These are phyloP conservation scores for Himantopus leucocephalus DNA, from an alignment of 2,113 vertebrate species.

Conservation along the genomic window DNA sequence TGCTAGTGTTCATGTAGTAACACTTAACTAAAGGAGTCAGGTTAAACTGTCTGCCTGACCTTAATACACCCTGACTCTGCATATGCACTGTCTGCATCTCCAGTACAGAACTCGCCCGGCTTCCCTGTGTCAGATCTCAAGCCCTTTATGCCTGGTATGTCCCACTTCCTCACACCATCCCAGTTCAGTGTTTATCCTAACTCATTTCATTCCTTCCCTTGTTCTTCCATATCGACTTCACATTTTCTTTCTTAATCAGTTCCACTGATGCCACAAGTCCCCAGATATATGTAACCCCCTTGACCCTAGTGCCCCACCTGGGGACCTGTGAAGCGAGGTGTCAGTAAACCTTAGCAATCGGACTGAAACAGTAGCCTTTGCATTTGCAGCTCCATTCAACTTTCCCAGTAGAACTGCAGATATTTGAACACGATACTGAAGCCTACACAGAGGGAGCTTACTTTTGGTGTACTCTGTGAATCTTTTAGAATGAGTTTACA, in stretches of 20 bases:
- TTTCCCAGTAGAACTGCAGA: not conserved
- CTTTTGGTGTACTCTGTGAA: not conserved
- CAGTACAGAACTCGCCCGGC: not conserved
- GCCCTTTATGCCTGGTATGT: not conserved
- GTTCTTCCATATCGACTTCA: not conserved
- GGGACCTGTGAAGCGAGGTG: not conserved
- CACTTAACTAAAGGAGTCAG: not conserved
- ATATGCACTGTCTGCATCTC: not conserved
- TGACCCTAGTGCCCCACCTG: not conserved
- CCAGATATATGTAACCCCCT: not conserved
- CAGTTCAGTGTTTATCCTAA: not conserved
- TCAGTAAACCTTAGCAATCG: not conserved
- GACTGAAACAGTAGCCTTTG: not conserved
- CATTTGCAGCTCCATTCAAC: not conserved
- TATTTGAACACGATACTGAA: not conserved
- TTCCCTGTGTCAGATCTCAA: not conserved
- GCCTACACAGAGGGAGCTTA: not conserved
- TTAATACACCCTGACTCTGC: not conserved
- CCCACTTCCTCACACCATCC: fast-evolving
- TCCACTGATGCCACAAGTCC: not conserved
- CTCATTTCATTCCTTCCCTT: not conserved
- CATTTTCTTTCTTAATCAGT: not conserved
- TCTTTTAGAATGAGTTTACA: not conserved
- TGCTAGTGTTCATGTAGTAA: not conserved
- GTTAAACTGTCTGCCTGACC: not conserved